phyloP scores from a whole-genome alignment of 2,113 vertebrate genomes.

The Otus sunia region DNA sequence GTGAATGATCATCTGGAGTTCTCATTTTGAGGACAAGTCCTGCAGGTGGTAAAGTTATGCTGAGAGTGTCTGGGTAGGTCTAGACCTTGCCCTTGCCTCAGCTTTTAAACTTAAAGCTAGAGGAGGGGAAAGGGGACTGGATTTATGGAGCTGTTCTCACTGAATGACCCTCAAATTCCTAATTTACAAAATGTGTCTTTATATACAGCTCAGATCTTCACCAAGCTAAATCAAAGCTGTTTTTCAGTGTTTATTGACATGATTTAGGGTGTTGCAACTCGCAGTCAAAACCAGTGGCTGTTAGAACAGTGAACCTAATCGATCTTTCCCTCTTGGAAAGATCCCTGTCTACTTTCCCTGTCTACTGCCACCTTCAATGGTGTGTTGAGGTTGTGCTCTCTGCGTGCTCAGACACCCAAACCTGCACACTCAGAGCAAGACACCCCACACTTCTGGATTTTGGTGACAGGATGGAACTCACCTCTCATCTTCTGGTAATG shows the following conservation, averaged over 20 bases:
- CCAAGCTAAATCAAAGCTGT: neutral
- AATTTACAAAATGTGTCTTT: neutral
- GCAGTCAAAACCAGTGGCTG: neutral
- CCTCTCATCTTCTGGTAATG: neutral
- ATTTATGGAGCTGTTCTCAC: neutral
- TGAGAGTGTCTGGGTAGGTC: neutral
- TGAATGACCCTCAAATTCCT: neutral
- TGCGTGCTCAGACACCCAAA: neutral
- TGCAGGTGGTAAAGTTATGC: neutral
- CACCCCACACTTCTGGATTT: rapidly evolving
- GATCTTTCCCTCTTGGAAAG: neutral
- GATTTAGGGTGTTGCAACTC: neutral
- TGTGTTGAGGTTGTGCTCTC: neutral
- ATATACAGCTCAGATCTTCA: neutral
- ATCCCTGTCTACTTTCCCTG: neutral
- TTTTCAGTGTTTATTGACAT: neutral
- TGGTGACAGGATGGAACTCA: rapidly evolving
- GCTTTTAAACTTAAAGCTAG: neutral
- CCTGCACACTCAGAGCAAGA: rapidly evolving
- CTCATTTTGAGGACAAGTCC: rapidly evolving
- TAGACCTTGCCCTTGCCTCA: neutral
- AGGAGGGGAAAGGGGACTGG: neutral
- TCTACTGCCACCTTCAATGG: rapidly evolving
- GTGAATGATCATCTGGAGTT: neutral
- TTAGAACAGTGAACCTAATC: neutral